Evolutionary conservation across 2,888 invertebrate genomes (phyloP), one percentile per base, ranked within the genome.

Genomic region (Crocallis elinguaria): DNA sequence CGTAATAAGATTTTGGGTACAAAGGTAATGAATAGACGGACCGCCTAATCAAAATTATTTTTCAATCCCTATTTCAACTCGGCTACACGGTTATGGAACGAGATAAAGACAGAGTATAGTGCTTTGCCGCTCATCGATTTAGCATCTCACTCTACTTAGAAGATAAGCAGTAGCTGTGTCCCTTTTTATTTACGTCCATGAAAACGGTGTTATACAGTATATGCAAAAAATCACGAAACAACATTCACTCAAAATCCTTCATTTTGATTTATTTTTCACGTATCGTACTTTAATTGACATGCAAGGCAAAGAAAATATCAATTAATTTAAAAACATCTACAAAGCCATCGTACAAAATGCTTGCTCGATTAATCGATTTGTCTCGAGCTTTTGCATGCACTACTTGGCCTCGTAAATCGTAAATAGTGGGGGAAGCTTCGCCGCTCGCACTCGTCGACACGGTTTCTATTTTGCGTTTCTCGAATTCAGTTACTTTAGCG

Each of bases 401-500:
- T 88, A 82, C 67, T 75, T 88, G 90, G 88, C 89, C 90, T 90
- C 88, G 88, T 88, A 88, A 82, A 79, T 80, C 66, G 82, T 82
- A 71, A 71, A 36, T 75, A 79, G 84, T 76, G 84, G 88, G 83
- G 86, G 86, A 79, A 83, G 75, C 69, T 66, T 69, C 69, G 76
- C 77, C 76, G 82, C 79, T 87, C 82, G 84, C 81, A 82, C 83
- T 82, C 65, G 67, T 71, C 84, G 48, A 82, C 83, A 83, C 86
- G 84, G 88, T 89, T 90, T 90, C 89, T 90, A 89, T 90, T 91
- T 90, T 89, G 88, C 87, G 88, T 90, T 89, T 88, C 86, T 83
- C 81, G 75, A 81, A 79, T 82, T 89, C 83, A 90, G 88, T 90
- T 86, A 81, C 78, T 84, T 81, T 84, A 79, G 67, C 81, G 88